Evolutionary conservation across 1,140 invertebrate genomes (phyloP), one percentile per base, ranked within the genome.

Genomic region (Eupristina koningsbergeri): DNA sequence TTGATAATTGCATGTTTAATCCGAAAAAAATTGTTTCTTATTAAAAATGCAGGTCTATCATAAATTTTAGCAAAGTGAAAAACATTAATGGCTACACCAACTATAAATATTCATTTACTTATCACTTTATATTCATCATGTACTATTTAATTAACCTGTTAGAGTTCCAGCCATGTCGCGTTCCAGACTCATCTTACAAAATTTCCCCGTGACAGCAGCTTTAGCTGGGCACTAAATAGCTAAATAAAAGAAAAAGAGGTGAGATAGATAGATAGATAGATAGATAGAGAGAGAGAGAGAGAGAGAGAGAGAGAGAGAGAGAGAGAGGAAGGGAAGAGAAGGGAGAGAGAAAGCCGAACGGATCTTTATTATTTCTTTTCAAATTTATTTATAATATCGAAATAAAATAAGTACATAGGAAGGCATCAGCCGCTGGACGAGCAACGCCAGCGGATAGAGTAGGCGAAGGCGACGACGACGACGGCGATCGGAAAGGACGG

Each of bases 331-430:
- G 13, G n/a, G 64, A 19, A n/a, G 0, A 6, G n/a, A 26, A 41
- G 29, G 5, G n/a, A 17, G 73, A 31, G 41, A 19, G n/a, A 34
- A 13, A 15, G 71, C 15, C 22, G 13, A 41, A 73, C 39, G n/a
- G 26, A 0, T 47, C 45, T 41, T 80, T 69, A 80, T 71, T 80
- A 69, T 74, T 61, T 81, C 45, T 74, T 78, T 69, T 67, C 39
- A 39, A 47, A 61, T 61, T 47, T 69, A 47, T 47, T 64, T 84
- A 84, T 84, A 84, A 64, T 84, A 80, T 84, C 34, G 58, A 76
- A 84, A 84, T 80, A 84, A 80, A 85, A 79, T 77, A 74, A 78
- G 84, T 83, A 80, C 77, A 84, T 86, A 84, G 80, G 71, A 83
- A 80, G 61, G 74, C 61, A 74, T 47, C 80, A 67, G 83, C 39